Evolutionary conservation across 1,140 invertebrate species (phyloP), one percentile per base, ranked within the genome.

Genomic region (Dermatophagoides farinae): DNA sequence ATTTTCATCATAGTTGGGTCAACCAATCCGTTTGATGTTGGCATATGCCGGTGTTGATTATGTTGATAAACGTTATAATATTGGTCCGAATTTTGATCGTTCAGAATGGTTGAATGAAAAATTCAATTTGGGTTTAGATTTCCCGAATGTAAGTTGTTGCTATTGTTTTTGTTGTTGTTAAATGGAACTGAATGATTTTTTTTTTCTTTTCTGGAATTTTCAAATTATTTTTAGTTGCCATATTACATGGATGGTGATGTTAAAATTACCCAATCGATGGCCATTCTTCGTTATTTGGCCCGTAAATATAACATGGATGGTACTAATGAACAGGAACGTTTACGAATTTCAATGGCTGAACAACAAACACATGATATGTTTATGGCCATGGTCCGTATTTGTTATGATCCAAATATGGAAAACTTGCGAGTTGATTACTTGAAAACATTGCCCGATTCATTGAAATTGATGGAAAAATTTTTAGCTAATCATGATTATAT

Each of bases 11-110:
- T 51, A 46, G 43, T n/a, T 16, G 43, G 49, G 18, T 51, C 14
- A 88, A 67, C 75, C 82, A 8, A 81, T 84, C 54, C 76, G 85
- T 46, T 80, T 82, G 54, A 66, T 89, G 2, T 70, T 88, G 0
- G 77, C 76, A 47, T 84, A 86, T 70, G 79, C 76, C 10, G 77
- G 74, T 50, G 72, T 80, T n/a, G 75, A 79, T 25, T 88, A 81
- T 67, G 80, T 83, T 68, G 85, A 88, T 51, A 69, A 68, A 41
- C 49, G 60, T 2, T 72, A 72, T 57, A 61, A 63, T 44, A 57
- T 52, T 49, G 68, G 68, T 43, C 65, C 66, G 0, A 64, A 65
- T 55, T 66, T 60, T 41, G 65, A 68, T 37, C 51, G 44, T 41
- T 60, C 55, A 41, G 46, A 57, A 9, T 71, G 70, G 70, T 51